These are phyloP conservation scores for Atractosteus spatula DNA, from an alignment of 2,113 vertebrate genomes.

Conservation along the genomic window DNA sequence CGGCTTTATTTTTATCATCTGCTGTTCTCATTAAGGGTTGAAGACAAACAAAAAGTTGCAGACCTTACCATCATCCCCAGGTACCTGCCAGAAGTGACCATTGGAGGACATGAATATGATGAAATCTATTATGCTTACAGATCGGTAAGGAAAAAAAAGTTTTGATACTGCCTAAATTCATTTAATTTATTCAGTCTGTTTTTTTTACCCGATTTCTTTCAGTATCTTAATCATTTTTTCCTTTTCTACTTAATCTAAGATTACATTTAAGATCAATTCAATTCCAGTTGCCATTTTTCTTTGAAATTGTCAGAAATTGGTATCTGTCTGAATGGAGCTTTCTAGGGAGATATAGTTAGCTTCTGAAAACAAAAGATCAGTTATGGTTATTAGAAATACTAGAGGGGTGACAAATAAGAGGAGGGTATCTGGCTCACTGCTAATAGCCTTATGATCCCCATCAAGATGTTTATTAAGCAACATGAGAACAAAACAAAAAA, in stretches of 20 bases:
- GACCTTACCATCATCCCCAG: slow-evolving; percentile 52
- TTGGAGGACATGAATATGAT: slow-evolving; percentile 72
- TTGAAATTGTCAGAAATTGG: too few relatives aligned
- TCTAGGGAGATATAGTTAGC: too few relatives aligned
- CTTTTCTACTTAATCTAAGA: too few relatives aligned
- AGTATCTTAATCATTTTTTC: background rate
- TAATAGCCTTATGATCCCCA: too few relatives aligned
- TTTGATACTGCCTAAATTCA: slow-evolving; percentile 18
- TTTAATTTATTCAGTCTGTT: background rate
- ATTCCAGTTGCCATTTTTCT: slow-evolving; percentile 1
- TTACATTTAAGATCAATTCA: slow-evolving; percentile 19
- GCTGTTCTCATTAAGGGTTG: slow-evolving; percentile 54
- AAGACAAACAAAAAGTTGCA: slow-evolving; percentile 71
- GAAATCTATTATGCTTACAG: slow-evolving; percentile 55
- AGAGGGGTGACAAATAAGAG: too few relatives aligned
- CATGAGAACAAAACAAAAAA: too few relatives aligned
- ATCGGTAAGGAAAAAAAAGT: slow-evolving; percentile 60
- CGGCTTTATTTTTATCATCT: background rate
- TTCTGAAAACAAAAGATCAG: too few relatives aligned
- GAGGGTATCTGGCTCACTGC: too few relatives aligned
- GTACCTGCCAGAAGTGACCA: slow-evolving; percentile 82
- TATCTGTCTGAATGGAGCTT: too few relatives aligned
- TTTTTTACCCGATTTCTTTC: background rate
- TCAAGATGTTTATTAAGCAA: too few relatives aligned
- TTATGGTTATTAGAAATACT: too few relatives aligned